These are phyloP conservation scores for Athene noctua DNA, from an alignment of 2,113 vertebrate genomes.

Conservation along the genomic window DNA sequence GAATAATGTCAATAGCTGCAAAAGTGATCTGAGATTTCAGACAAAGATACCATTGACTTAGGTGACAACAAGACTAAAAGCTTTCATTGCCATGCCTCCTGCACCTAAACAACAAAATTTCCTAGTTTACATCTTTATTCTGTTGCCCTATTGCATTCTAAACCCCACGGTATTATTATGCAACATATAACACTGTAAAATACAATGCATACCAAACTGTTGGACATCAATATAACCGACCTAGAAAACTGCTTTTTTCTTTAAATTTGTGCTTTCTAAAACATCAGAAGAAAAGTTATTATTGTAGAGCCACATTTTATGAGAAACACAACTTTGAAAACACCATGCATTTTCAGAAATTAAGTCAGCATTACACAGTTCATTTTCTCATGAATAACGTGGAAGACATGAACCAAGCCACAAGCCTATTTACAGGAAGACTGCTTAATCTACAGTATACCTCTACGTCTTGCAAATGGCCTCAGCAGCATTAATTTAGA, in stretches of 20 bases:
- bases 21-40: not conserved
- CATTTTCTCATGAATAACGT: not conserved
- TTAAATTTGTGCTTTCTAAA: not conserved
- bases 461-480: not conserved
- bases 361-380: not conserved
- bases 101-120: not conserved
- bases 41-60: not conserved
- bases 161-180: not conserved
- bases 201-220: not conserved
- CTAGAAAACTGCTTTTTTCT: not conserved
- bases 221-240: not conserved
- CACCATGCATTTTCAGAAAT: not conserved
- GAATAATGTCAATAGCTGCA: not conserved
- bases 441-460: not conserved
- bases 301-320: not conserved
- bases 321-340: not conserved
- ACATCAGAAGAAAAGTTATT: not conserved
- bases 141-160: not conserved
- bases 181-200: not conserved
- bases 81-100: not conserved
- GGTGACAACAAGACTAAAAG: fast-evolving
- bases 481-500: not conserved
- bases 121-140: not conserved
- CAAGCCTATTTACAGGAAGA: not conserved
- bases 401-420: not conserved